phyloP scores from a whole-genome alignment of 2,797 vertebrate species.

The Halcyon smyrnensis region DNA sequence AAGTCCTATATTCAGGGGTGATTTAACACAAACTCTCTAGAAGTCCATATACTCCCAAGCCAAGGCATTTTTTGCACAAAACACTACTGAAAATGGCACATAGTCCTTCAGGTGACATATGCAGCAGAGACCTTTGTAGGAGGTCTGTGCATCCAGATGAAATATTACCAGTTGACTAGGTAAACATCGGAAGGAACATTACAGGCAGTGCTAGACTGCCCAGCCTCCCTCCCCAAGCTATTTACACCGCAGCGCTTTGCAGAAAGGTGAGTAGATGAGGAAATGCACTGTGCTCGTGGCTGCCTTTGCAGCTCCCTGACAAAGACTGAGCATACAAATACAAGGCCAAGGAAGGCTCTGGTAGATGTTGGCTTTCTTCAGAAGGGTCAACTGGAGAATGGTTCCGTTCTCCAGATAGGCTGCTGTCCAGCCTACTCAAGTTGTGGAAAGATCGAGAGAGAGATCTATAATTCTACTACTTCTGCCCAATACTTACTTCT shows the following conservation, averaged over 20 bases:
- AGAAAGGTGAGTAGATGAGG: neutral
- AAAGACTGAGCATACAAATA: no score
- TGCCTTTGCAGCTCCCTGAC: no score
- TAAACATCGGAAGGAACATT: accelerated
- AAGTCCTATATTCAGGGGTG: neutral
- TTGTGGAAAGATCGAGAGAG: neutral
- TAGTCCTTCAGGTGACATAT: neutral
- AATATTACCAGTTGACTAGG: accelerated
- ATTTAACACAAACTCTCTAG: neutral
- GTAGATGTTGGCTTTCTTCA: neutral
- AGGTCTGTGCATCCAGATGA: neutral
- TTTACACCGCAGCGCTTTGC: neutral
- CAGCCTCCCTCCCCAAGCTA: neutral
- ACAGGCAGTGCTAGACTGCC: neutral
- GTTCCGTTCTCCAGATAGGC: neutral
- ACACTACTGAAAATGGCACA: neutral
- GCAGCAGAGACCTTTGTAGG: neutral
- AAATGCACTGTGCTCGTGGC: no score
- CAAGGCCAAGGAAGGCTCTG: neutral
- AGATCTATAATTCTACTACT: neutral
- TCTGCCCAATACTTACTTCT: neutral
- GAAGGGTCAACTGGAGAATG: neutral
- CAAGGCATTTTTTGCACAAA: neutral
- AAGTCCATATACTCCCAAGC: neutral
- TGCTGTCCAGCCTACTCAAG: neutral